These are phyloP conservation scores for Platysternon megacephalum DNA, from an alignment of 2,113 vertebrate species.

Conservation along the genomic window DNA sequence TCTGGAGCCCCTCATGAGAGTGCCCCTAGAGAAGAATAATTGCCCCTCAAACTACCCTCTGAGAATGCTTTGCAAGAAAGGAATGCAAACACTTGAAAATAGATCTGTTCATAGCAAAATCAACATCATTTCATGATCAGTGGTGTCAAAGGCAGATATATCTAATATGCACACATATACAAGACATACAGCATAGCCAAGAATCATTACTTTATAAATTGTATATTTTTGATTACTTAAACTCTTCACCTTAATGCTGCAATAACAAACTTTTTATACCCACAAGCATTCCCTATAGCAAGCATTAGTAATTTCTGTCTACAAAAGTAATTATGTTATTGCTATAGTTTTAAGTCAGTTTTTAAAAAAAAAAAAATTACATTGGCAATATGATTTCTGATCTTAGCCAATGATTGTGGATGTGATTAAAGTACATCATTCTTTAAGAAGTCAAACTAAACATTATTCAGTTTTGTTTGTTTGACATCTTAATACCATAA, in stretches of 20 bases:
- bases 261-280: constrained; percentile 68
- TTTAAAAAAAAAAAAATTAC: constrained; percentile 37
- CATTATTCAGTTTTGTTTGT: constrained; percentile 50
- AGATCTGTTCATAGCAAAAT: constrained; percentile 42
- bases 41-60: constrained; percentile 27
- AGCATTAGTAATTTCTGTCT: constrained; percentile 57
- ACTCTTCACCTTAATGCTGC: constrained; percentile 64
- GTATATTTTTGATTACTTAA: constrained; percentile 59
- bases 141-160: not conserved
- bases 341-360: constrained; percentile 21
- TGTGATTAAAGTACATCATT: constrained; percentile 57
- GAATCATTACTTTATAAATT: constrained; percentile 63
- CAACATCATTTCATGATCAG: not conserved
- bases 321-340: constrained; percentile 56
- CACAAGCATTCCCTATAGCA: constrained; percentile 21
- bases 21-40: constrained; percentile 33
- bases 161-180: constrained; percentile 3
- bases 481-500: constrained; percentile 49
- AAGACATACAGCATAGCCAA: constrained; percentile 44
- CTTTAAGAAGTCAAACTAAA: constrained; percentile 63
- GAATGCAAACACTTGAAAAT: constrained; percentile 23
- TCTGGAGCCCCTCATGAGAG: constrained; percentile 41
- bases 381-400: constrained; percentile 53
- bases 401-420: constrained; percentile 36
- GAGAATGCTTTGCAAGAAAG: constrained; percentile 23